These are phyloP conservation scores for cattle (Bos taurus) DNA, from an alignment of 2,113 vertebrate species.

Conservation along the genomic window DNA sequence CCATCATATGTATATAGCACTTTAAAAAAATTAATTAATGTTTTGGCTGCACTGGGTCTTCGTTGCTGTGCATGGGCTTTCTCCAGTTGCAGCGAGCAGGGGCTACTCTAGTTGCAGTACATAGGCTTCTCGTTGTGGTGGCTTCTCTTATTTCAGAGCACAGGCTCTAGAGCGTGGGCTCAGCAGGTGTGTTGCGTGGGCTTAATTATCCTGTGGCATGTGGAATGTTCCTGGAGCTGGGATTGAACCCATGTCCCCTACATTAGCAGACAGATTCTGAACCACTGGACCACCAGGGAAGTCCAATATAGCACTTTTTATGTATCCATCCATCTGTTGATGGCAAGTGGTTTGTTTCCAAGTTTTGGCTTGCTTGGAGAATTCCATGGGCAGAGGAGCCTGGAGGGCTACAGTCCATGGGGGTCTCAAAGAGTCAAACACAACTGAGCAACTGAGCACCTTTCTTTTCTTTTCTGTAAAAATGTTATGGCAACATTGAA, in stretches of 20 bases:
- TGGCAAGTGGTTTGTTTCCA: background rate
- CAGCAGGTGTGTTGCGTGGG: fast-evolving
- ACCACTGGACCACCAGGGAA: background rate
- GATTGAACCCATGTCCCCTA: background rate
- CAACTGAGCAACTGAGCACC: background rate
- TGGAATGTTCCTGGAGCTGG: background rate
- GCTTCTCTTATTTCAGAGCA: background rate
- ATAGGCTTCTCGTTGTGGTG: background rate
- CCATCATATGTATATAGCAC: background rate
- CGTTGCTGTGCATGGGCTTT: background rate
- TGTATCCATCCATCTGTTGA: background rate
- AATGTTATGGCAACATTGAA: background rate
- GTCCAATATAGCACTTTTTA: background rate
- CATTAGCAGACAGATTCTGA: background rate
- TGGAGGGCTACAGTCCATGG: background rate
- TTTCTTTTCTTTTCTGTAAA: background rate
- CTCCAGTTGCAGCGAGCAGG: background rate
- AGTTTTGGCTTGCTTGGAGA: background rate
- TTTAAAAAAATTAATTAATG: background rate
- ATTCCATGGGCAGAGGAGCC: background rate
- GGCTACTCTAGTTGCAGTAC: background rate
- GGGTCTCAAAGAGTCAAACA: background rate
- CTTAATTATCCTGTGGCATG: background rate
- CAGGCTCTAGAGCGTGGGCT: background rate
- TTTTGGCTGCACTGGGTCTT: background rate